A percentile compares a stretch with the other conserved stretches of the same genome.
These are phyloP conservation scores for Conistra vaccinii DNA, from an alignment of 2,888 invertebrate genomes.

Conservation along the genomic window DNA sequence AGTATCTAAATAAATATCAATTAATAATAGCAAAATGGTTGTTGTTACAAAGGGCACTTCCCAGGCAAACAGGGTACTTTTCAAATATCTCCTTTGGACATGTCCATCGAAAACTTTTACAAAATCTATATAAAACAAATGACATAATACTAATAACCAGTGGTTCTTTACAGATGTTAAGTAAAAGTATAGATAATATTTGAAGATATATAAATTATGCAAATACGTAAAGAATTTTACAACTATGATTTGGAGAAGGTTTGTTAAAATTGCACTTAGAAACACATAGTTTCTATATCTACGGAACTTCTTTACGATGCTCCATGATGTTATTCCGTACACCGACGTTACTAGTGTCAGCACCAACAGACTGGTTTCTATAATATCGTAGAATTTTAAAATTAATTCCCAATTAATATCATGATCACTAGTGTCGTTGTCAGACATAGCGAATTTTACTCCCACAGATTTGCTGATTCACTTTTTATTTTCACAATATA, in stretches of 20 bases:
- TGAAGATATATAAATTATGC: too few relatives aligned
- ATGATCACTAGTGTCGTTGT: not conserved
- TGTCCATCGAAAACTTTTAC: not conserved
- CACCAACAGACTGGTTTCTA: not conserved
- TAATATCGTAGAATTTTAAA: not conserved
- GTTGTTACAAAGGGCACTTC: slow-evolving; percentile 8
- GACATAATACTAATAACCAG: slow-evolving; percentile 12
- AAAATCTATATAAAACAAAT: slow-evolving; percentile 15
- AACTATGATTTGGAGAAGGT: not conserved
- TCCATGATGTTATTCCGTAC: slow-evolving; percentile 14
- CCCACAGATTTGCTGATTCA: not conserved
- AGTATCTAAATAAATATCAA: too few relatives aligned
- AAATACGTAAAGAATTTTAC: too few relatives aligned
- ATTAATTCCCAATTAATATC: too few relatives aligned
- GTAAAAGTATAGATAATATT: too few relatives aligned
- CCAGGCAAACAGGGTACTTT: not conserved
- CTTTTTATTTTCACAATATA: not conserved
- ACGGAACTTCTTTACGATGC: not conserved
- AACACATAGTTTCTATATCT: not conserved
- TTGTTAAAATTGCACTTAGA: not conserved
- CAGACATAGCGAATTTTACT: slow-evolving; percentile 6
- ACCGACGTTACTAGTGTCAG: not conserved
- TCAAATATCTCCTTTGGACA: slow-evolving; percentile 1
- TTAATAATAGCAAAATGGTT: not conserved
- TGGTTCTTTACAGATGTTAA: slow-evolving; percentile 10